Conservation (phyloP, 2,888 invertebrate genomes). For the Andrena marginata region DNA sequence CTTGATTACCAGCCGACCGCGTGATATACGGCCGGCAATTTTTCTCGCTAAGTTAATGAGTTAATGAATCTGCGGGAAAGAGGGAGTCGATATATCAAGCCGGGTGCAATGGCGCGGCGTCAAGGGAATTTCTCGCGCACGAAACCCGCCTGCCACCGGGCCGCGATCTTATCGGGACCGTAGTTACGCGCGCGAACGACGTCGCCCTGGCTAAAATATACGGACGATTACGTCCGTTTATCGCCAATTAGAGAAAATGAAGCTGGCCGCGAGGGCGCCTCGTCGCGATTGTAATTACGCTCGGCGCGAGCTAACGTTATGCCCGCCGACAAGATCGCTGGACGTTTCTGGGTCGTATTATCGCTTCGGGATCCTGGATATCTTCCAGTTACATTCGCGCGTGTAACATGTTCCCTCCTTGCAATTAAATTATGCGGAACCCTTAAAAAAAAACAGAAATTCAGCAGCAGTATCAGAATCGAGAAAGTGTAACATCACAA, state of each 20-base stretch:
- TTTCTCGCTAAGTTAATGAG: conserved; percentile 73
- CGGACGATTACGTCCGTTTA: conserved; percentile 57
- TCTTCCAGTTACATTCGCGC: background rate
- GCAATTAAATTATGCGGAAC: no score
- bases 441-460: no score
- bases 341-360: conserved; percentile 12
- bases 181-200: conserved; percentile 52
- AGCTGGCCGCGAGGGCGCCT: conserved; percentile 22
- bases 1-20: conserved; percentile 68
- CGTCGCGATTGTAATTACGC: conserved; percentile 39
- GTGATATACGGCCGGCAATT: conserved; percentile 71
- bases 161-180: conserved; percentile 65
- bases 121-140: conserved; percentile 53
- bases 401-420: no score
- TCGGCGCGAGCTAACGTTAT: conserved; percentile 8
- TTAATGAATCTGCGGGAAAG: conserved; percentile 72
- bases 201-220: conserved; percentile 47
- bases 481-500: no score
- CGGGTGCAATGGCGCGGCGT: conserved; percentile 34
- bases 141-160: conserved; percentile 50
- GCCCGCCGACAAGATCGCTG: conserved; percentile 22
- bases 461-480: no score
- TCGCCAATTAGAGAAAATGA: conserved; percentile 58
- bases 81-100: conserved; percentile 71
- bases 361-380: conserved; percentile 8